phyloP scores from a whole-genome alignment of 2,113 vertebrate species.

The Halichoeres trimaculatus region DNA sequence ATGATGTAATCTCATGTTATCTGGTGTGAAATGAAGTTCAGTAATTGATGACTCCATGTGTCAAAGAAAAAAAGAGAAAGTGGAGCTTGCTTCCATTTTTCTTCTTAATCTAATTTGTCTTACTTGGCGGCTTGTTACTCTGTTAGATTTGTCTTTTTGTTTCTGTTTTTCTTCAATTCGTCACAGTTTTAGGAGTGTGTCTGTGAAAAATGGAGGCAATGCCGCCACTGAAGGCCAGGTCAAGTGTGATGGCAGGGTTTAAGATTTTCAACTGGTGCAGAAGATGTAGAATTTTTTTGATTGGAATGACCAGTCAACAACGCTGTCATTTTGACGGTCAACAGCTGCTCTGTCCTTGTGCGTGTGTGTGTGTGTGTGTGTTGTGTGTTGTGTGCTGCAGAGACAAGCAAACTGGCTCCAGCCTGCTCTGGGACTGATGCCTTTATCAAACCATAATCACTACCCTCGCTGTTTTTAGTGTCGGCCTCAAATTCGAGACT shows the following conservation, averaged over 20 bases:
- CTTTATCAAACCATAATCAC: constrained; percentile 74
- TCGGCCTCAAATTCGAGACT: constrained; percentile 69
- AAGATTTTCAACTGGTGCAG: neutral
- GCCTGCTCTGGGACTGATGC: constrained; percentile 42
- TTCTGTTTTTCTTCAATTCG: constrained; percentile 30
- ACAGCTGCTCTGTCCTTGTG: constrained; percentile 13
- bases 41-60: neutral
- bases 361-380: neutral
- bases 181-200: constrained; percentile 6
- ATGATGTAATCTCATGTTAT: neutral
- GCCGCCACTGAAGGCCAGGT: constrained; percentile 18
- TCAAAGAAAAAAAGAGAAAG: constrained; percentile 3
- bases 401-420: constrained; percentile 54
- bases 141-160: constrained; percentile 5
- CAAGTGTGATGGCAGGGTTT: constrained; percentile 9
- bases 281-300: constrained; percentile 22
- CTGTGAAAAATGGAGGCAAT: neutral
- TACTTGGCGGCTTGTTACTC: neutral
- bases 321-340: constrained; percentile 44
- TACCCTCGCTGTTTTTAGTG: constrained; percentile 62
- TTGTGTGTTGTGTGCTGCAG: neutral
- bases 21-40: neutral
- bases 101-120: constrained; percentile 5
- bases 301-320: constrained; percentile 16
- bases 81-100: neutral